Base-by-base conservation (phyloP, 2,888 invertebrate species). In the Chymomyza caudatula region DNA sequence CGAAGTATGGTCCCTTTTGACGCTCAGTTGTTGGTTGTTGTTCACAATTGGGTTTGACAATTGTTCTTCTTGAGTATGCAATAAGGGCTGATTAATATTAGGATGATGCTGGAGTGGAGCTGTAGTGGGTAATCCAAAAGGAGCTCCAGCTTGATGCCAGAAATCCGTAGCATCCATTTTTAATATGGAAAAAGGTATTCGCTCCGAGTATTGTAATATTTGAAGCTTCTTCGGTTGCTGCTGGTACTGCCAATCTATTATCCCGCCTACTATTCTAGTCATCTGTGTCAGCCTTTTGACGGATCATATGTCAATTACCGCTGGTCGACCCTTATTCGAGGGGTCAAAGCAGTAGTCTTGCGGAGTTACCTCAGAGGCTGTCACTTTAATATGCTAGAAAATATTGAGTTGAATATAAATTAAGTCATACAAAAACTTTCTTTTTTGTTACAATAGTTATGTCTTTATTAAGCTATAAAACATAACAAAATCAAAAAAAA, bases 111-210 rank as follows among this genome's bases (percentile, higher is more conserved):
- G 91, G 65, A 74, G 89, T 60, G 90, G 89, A 17, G 47, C 5
- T 47, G 47, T 15, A 19, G 47, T 19, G 51, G 51, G 73, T 77
- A 90, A 71, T 85, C 91, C 79, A 86, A 88, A 88, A 1, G 90
- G 88, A 5, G 85, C 85, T 2, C 89, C 81, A 2, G 88, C 77
- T 58, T 89, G 89, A 60, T 90, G 90, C 90, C 90, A 90, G 69
- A 90, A 90, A 60, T 90, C 89, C 25, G 81, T 71, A 2, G 89
- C 77, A 73, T 90, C 89, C 90, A 90, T 90, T 78, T 89, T 88
- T 47, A 85, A 78, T 52, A 84, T 68, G 29, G 11, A 37, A 37
- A 37, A 0, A 11, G 11, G 11, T 37, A 11, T 37, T 37, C 11
- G 29, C 29, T 37, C 11, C 29, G 11, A 0, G 29, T 37, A 37